Base-by-base conservation (phyloP, 2,113 vertebrate genomes). In the Hemiprocne comata region DNA sequence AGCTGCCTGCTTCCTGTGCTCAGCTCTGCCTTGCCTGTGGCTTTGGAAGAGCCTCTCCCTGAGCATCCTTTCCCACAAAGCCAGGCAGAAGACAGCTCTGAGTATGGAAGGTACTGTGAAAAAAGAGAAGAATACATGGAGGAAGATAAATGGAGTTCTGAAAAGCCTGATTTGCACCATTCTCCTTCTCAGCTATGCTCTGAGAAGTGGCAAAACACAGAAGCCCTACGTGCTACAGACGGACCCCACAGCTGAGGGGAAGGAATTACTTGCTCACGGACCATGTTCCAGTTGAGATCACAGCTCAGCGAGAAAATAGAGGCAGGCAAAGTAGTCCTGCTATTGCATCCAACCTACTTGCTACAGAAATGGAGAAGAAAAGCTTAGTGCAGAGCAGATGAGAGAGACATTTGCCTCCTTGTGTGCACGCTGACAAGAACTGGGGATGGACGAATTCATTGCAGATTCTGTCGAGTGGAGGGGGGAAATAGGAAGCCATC, bases 351-450 rank as follows among this genome's bases (percentile, higher is more conserved):
- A 72, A 82, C 73, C 86, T 78, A 24, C 91, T 64, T 28, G 84
- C 69, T 92, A 72, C 29, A 94, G 58, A 19, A 79, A 69, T 4
- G 87, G 77, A 65, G 94, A 85, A 89, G 95, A 94, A 96, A 97
- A 95, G 96, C 38, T 0, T 17, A 96, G 91, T 13, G 40, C 44
- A 40, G 84, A 95, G 94, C 81, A 92, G 93, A 93, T 94, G 94
- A 96, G 95, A 96, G 91, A 93, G 70, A 40, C 62, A 87, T 96
- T 97, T 96, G 94, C 95, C 95, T 96, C 95, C 95, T 87, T 65
- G 93, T 87, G 96, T 75, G 96, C 94, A 51, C 91, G 70, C 93
- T 95, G 95, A 92, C 93, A 44, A 60, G 93, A 74, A 25, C 7
- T 2, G 1, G 90, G 82, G 79, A 6, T 18, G 91, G 78, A 76